These are phyloP conservation scores for Labeo catla DNA, from an alignment of 2,113 vertebrate genomes.

Conservation along the genomic window DNA sequence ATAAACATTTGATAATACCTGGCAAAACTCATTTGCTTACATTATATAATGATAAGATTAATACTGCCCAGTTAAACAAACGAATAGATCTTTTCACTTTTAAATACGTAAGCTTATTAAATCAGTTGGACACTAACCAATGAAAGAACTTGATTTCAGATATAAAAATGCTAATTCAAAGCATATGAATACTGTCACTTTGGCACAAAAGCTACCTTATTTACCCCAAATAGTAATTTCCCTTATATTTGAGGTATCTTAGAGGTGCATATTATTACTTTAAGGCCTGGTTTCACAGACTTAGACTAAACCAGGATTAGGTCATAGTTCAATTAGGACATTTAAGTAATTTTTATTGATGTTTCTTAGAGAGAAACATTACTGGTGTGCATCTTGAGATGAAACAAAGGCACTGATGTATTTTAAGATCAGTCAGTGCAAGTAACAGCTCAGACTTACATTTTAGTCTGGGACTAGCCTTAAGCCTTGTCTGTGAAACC, in stretches of 20 bases:
- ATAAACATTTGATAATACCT: conserved; percentile 24
- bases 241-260: background rate
- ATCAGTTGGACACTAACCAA: background rate
- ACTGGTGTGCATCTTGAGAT: too few relatives aligned
- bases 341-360: too few relatives aligned
- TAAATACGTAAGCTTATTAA: background rate
- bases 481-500: too few relatives aligned
- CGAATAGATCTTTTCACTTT: background rate
- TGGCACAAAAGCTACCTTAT: too few relatives aligned
- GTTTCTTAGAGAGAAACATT: too few relatives aligned
- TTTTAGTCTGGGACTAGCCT: too few relatives aligned
- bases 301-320: too few relatives aligned
- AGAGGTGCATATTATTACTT: background rate
- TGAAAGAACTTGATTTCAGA: background rate
- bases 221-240: background rate
- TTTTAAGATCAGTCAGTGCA: too few relatives aligned
- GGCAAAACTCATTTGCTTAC: background rate
- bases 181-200: background rate
- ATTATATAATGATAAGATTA: conserved; percentile 25
- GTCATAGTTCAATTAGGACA: too few relatives aligned
- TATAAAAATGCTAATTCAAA: background rate
- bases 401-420: too few relatives aligned
- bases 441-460: too few relatives aligned
- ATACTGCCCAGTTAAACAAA: background rate
- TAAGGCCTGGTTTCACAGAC: background rate